phyloP scores from a whole-genome alignment of 2,797 vertebrate species.

The Margarornis squamiger region DNA sequence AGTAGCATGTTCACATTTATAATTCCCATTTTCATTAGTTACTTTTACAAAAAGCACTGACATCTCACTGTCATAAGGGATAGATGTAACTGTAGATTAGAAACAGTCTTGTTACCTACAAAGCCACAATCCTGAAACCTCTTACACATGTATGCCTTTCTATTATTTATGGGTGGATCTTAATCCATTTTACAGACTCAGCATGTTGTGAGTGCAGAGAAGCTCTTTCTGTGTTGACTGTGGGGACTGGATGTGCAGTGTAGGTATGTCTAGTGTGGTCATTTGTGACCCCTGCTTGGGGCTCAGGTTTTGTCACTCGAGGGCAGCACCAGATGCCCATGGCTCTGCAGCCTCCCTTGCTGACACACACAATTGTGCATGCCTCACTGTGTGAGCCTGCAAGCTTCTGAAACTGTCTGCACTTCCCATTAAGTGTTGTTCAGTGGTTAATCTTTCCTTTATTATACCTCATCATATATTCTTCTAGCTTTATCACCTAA shows the following conservation, averaged over 20 bases:
- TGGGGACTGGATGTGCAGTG: background rate
- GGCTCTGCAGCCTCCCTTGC: background rate
- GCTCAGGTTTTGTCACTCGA: background rate
- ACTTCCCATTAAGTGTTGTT: background rate
- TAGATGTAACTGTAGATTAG: background rate
- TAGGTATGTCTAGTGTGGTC: background rate
- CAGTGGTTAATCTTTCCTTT: background rate
- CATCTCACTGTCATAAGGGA: background rate
- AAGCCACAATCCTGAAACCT: background rate
- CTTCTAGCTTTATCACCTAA: background rate
- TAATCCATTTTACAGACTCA: background rate
- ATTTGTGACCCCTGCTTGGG: fast-evolving
- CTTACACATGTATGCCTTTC: background rate
- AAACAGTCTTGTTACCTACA: background rate
- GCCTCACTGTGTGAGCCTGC: background rate
- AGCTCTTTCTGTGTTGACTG: background rate
- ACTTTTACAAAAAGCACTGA: background rate
- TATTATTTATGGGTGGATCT: background rate
- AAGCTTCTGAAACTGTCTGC: background rate
- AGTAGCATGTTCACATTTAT: background rate
- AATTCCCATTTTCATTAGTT: background rate
- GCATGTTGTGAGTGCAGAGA: background rate
- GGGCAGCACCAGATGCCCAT: fast-evolving
- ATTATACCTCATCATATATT: background rate
- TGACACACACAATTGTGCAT: fast-evolving